These are phyloP conservation scores for Pseudomyrmex pallidus DNA, from an alignment of 1,140 invertebrate species.

Conservation along the genomic window DNA sequence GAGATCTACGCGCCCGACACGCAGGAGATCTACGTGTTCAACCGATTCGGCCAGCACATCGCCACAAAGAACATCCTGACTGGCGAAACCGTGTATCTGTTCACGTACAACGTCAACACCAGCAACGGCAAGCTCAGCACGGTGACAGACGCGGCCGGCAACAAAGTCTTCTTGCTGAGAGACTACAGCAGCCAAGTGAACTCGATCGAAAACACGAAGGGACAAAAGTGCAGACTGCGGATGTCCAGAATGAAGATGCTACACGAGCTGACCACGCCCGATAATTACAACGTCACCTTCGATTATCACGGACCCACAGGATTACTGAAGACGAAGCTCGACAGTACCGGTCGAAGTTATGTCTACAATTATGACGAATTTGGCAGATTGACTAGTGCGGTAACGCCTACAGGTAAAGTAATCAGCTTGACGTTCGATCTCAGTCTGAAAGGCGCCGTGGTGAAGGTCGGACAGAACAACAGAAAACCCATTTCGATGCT, in stretches of 20 bases:
- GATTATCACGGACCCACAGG: conserved; percentile 96
- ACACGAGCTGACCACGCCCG: conserved; percentile 94
- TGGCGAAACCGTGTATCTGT: conserved; percentile 95
- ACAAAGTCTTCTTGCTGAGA: conserved; percentile 95
- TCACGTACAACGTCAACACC: conserved; percentile 98
- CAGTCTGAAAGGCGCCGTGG: conserved; percentile 94
- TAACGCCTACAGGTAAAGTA: conserved; percentile 96
- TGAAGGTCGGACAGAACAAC: conserved; percentile 93
- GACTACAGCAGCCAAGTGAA: conserved; percentile 96
- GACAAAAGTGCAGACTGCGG: conserved; percentile 94
- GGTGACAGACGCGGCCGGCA: conserved; percentile 96
- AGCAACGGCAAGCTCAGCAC: conserved; percentile 97
- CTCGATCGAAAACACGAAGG: conserved; percentile 97
- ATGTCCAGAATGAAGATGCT: conserved; percentile 96
- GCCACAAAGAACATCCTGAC: conserved; percentile 97
- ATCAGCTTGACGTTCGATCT: conserved; percentile 94
- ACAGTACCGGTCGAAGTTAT: conserved; percentile 95
- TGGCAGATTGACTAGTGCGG: conserved; percentile 94
- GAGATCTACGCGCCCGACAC: conserved; percentile 98
- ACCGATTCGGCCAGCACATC: conserved; percentile 97
- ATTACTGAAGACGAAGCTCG: conserved; percentile 93
- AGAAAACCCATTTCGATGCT: conserved; percentile 93
- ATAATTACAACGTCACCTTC: conserved; percentile 96
- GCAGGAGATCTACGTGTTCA: conserved; percentile 98
- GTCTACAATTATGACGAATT: conserved; percentile 98